Evolutionary conservation across 1,140 invertebrate genomes (phyloP).

Genomic region (Tetramorium parvispinum): DNA sequence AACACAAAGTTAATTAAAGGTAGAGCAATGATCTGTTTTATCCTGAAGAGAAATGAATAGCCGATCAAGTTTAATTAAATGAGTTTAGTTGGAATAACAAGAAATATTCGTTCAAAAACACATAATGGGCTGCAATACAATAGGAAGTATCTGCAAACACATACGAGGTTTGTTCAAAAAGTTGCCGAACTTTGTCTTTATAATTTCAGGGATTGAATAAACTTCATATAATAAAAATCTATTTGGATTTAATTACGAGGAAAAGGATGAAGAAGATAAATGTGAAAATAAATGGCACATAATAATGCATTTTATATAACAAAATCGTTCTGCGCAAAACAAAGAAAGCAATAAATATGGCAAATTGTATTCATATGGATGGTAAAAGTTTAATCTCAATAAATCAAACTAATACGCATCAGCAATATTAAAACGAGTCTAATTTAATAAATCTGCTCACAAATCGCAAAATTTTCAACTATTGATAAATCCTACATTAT

Average conservation of each 20-base stretch:
- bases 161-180: neutral
- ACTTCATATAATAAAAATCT: conserved; percentile 7
- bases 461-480: neutral
- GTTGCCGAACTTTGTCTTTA: too few species aligned
- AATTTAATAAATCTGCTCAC: conserved; percentile 14
- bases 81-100: conserved; percentile 22
- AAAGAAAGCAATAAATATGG: neutral
- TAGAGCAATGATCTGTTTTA: conserved; percentile 55
- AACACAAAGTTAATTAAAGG: conserved; percentile 62
- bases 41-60: conserved; percentile 38
- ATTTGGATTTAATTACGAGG: conserved; percentile 6
- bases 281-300: neutral
- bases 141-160: neutral
- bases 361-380: neutral
- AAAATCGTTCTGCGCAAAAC: conserved; percentile 1
- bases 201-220: too few species aligned
- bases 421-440: neutral
- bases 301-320: conserved; percentile 2
- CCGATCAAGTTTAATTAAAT: conserved; percentile 59
- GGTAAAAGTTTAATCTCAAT: neutral
- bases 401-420: neutral
- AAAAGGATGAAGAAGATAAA: neutral
- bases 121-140: neutral
- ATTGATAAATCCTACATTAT: neutral
- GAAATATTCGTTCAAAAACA: conserved; percentile 21